These are phyloP conservation scores for Tineola bisselliella DNA, from an alignment of 2,888 invertebrate species.

Conservation along the genomic window DNA sequence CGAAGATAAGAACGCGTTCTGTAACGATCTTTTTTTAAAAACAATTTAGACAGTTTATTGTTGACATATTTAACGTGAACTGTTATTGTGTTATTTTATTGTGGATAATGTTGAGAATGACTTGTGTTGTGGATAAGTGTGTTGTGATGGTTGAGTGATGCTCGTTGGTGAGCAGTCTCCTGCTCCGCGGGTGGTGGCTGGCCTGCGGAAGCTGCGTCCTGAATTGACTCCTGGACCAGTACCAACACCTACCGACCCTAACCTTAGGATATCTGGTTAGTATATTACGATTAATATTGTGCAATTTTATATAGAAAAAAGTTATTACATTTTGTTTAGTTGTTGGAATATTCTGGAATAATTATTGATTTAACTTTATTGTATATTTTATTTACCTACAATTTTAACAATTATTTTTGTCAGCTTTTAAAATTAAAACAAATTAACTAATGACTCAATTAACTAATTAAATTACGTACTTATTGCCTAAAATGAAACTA, in stretches of 20 bases:
- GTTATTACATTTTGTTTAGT: too few relatives aligned
- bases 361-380: too few relatives aligned
- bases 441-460: too few relatives aligned
- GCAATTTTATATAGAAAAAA: too few relatives aligned
- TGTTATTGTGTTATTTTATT: conserved; percentile 18
- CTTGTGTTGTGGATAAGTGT: conserved; percentile 33
- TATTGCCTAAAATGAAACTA: too few relatives aligned
- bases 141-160: conserved; percentile 49
- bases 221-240: conserved; percentile 57
- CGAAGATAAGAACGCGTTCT: conserved; percentile 27
- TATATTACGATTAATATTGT: conserved; percentile 12
- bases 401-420: too few relatives aligned
- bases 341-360: too few relatives aligned
- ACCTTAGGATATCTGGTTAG: conserved; percentile 59
- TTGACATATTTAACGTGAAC: neutral
- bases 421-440: too few relatives aligned
- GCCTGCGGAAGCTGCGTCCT: conserved; percentile 55
- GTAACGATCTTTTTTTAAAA: conserved; percentile 54
- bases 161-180: conserved; percentile 61
- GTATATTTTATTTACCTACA: too few relatives aligned
- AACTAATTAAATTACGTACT: too few relatives aligned
- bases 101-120: neutral
- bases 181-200: conserved; percentile 65
- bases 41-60: conserved; percentile 48
- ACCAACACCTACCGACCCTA: conserved; percentile 51